These are phyloP conservation scores for Norana najaformis DNA, from an alignment of 2,888 invertebrate genomes.

Conservation along the genomic window DNA sequence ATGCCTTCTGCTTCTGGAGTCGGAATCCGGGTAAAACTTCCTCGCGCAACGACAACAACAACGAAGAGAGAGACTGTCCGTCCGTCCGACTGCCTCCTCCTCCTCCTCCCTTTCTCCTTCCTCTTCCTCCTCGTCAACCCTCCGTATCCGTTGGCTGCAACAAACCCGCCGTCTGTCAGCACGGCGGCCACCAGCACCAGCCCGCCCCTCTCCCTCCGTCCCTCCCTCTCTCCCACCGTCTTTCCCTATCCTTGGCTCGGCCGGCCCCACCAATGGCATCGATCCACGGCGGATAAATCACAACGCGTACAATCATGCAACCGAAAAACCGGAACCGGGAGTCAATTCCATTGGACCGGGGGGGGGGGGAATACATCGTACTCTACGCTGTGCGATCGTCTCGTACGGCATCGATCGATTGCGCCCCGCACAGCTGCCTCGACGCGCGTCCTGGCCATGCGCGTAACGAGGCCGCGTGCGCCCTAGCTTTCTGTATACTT, in stretches of 20 bases:
- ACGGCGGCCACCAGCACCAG: not conserved
- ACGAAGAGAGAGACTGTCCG: not conserved
- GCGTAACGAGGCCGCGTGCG: not conserved
- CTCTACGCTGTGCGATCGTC: not conserved
- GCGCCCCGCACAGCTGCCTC: not conserved
- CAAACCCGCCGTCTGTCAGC: not conserved
- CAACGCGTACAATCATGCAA: not conserved
- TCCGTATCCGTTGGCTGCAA: not conserved
- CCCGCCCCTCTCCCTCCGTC: not conserved
- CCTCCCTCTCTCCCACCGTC: not conserved
- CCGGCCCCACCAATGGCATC: not conserved
- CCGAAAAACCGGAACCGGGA: not conserved
- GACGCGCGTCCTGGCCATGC: not conserved
- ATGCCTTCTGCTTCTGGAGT: not conserved
- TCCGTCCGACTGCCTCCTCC: not conserved
- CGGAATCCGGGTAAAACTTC: not conserved
- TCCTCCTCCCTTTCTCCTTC: conserved; percentile 3
- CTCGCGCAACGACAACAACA: conserved; percentile 5
- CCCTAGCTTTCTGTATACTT: not conserved
- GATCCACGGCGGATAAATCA: not conserved
- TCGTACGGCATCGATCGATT: not conserved
- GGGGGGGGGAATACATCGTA: not conserved
- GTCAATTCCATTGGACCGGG: not conserved
- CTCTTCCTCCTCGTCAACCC: not conserved
- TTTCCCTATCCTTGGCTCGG: not conserved